A percentile compares a stretch with the other conserved stretches of the same genome.
Conservation (phyloP, 2,888 invertebrate genomes). For the Trissolcus japonicus region DNA sequence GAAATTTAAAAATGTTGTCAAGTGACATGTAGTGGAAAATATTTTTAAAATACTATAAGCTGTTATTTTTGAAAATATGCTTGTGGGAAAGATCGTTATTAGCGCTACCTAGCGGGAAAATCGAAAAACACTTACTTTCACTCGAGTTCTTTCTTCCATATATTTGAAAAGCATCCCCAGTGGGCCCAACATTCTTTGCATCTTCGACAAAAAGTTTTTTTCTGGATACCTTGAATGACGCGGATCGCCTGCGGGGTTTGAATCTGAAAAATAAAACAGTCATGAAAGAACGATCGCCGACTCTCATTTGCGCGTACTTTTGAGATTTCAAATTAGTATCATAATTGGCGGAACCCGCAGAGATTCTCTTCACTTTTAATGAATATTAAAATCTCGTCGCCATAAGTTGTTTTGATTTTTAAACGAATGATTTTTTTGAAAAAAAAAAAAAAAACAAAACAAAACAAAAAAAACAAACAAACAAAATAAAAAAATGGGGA, state of each 20-base stretch:
- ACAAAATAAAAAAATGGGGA: too few species aligned
- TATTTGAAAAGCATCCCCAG: constrained; percentile 80
- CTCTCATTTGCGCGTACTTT: constrained; percentile 23
- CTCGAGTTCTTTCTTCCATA: constrained; percentile 79
- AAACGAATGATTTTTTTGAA: too few species aligned
- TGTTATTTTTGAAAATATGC: too few species aligned
- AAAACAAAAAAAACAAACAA: too few species aligned
- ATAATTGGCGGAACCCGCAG: constrained; percentile 27
- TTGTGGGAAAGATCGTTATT: too few species aligned
- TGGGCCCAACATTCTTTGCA: constrained; percentile 80
- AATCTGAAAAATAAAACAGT: constrained; percentile 61
- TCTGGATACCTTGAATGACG: constrained; percentile 61
- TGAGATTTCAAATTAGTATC: constrained; percentile 35
- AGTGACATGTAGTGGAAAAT: too few species aligned
- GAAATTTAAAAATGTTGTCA: too few species aligned
- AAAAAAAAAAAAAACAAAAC: too few species aligned
- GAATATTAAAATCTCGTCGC: constrained; percentile 35
- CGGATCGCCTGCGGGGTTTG: constrained; percentile 62
- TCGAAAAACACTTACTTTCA: constrained; percentile 79
- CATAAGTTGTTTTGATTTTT: constrained; percentile 8
- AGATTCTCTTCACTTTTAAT: constrained; percentile 24
- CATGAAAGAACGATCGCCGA: constrained; percentile 10
- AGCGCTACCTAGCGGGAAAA: neutral
- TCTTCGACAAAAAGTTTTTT: constrained; percentile 78
- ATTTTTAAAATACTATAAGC: too few species aligned